Evolutionary conservation across 1,140 invertebrate species (phyloP).

Genomic region (Chlorops oryzae): DNA sequence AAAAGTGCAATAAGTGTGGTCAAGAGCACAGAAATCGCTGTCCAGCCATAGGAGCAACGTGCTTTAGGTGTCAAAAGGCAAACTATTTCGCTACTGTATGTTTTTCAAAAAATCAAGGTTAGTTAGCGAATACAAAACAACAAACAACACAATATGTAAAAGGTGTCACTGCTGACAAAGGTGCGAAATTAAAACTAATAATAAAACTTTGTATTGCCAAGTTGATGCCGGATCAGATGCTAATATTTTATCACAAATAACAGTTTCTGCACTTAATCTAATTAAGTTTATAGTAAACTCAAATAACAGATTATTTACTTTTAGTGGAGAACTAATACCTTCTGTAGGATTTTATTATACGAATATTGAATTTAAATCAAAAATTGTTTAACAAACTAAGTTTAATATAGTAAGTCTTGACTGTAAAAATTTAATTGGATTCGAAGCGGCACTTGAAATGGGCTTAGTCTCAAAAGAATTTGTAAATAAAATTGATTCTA

Average conservation of each 20-base stretch:
- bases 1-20: too few relatives aligned
- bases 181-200: conserved; percentile 14
- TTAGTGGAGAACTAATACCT: too few relatives aligned
- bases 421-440: neutral
- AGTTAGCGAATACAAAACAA: too few relatives aligned
- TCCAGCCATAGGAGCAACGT: too few relatives aligned
- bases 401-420: neutral
- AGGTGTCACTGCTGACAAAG: too few relatives aligned
- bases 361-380: neutral
- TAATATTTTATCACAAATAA: conserved; percentile 18
- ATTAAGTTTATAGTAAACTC: neutral
- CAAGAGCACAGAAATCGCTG: too few relatives aligned
- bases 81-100: too few relatives aligned
- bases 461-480: neutral
- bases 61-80: too few relatives aligned
- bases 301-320: too few relatives aligned
- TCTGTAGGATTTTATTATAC: too few relatives aligned
- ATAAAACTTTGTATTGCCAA: conserved; percentile 15
- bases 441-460: neutral
- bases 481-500: neutral
- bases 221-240: conserved; percentile 18
- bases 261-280: conserved; percentile 10
- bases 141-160: too few relatives aligned
- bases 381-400: neutral
- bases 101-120: too few relatives aligned